phyloP scores from a whole-genome alignment of 53 echinoderm and acorn worm species.

The Luidia sarsii region DNA sequence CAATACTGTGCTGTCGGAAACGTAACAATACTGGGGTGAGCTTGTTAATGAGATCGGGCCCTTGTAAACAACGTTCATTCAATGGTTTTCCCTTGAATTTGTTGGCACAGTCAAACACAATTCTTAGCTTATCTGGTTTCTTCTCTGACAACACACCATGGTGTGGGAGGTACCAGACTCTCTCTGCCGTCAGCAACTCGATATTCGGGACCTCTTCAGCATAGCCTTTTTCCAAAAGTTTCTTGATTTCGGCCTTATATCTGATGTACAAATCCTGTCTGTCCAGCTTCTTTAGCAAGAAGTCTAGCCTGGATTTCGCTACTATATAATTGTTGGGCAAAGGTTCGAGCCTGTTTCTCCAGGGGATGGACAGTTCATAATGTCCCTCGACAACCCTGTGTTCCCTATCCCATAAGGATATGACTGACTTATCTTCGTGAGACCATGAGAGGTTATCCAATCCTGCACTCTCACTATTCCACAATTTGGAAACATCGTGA shows the following conservation, averaged over 20 bases:
- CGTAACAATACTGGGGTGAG: too few species aligned
- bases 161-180: slow-evolving; percentile 59
- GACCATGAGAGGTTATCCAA: slow-evolving; percentile 32
- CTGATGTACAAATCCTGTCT: neutral
- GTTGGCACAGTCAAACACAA: too few species aligned
- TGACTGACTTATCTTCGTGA: slow-evolving; percentile 48
- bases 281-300: slow-evolving; percentile 1
- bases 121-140: too few species aligned
- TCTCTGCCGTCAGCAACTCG: slow-evolving; percentile 38
- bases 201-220: slow-evolving; percentile 36
- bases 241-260: too few species aligned
- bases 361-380: slow-evolving; percentile 55
- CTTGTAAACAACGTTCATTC: slow-evolving; percentile 54
- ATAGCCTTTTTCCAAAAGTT: too few species aligned
- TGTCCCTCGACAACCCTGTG: slow-evolving; percentile 37
- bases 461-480: slow-evolving; percentile 54
- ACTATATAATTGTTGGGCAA: slow-evolving; percentile 40
- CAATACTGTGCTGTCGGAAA: too few species aligned
- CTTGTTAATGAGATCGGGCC: slow-evolving; percentile 43
- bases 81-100: too few species aligned
- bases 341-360: slow-evolving; percentile 32
- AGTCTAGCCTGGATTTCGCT: slow-evolving; percentile 44
- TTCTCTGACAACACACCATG: slow-evolving; percentile 38
- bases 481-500: slow-evolving; percentile 55
- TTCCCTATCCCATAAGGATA: slow-evolving; percentile 52